Conservation (phyloP, 1,140 invertebrate species). For the Octopus sinensis region DNA sequence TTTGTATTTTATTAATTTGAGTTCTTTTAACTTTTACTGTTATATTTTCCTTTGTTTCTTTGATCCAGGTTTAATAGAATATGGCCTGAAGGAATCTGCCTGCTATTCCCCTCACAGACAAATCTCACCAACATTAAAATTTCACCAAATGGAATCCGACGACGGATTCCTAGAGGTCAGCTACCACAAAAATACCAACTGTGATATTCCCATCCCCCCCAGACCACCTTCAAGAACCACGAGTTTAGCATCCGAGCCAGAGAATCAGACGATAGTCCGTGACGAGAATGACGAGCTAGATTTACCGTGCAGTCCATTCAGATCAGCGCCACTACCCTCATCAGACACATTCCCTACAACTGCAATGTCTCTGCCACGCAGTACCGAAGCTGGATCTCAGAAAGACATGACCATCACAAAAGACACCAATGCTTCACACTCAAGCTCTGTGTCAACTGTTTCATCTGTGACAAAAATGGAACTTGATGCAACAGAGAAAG, state of each 20-base stretch:
- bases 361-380: no score
- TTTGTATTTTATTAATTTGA: no score
- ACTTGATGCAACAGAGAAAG: no score
- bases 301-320: no score
- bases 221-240: slow-evolving; percentile 13
- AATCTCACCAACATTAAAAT: slow-evolving; percentile 44
- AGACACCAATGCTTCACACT: no score
- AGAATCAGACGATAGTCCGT: slow-evolving; percentile 39
- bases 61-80: slow-evolving; percentile 60
- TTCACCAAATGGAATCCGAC: slow-evolving; percentile 24
- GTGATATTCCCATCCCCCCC: slow-evolving; percentile 23
- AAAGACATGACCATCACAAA: no score
- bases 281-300: slow-evolving; percentile 9
- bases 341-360: no score
- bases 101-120: slow-evolving; percentile 62
- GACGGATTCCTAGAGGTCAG: slow-evolving; percentile 47
- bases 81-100: slow-evolving; percentile 79
- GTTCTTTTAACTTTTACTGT: no score
- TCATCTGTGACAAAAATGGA: no score
- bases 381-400: no score
- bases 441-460: no score
- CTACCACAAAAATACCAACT: slow-evolving; percentile 26
- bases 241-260: slow-evolving; percentile 29
- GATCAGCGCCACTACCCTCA: no score
- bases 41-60: background rate